phyloP scores from a whole-genome alignment of 2,888 invertebrate genomes.

The Rotaria macrura region DNA sequence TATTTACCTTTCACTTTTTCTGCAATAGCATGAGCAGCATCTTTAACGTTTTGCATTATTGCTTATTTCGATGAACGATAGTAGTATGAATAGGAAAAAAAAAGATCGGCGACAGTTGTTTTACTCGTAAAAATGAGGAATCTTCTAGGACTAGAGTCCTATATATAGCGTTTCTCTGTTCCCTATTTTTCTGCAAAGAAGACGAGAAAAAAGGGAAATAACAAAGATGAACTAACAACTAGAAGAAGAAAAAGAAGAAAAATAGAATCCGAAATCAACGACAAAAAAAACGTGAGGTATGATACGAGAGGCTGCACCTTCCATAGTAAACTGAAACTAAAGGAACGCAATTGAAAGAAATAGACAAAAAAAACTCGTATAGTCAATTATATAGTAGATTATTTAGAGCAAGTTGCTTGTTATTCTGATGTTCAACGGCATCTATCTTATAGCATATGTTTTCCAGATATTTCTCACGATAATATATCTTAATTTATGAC shows the following conservation, averaged over 20 bases:
- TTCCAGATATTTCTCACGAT: no score
- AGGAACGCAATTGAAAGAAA: background rate
- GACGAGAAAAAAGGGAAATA: background rate
- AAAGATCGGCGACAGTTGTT: background rate
- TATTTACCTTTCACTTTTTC: constrained; percentile 13
- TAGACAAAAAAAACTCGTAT: background rate
- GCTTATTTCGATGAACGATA: background rate
- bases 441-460: background rate
- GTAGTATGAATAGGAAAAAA: background rate
- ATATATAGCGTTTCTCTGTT: background rate
- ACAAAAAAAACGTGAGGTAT: background rate
- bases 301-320: background rate
- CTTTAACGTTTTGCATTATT: background rate
- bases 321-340: background rate
- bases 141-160: background rate
- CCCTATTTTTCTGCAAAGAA: background rate
- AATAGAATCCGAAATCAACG: background rate
- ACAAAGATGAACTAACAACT: background rate
- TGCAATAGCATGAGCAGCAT: background rate
- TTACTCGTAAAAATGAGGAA: background rate
- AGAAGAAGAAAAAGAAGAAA: background rate
- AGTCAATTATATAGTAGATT: background rate
- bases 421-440: background rate
- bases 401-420: background rate
- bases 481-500: no score